Evolutionary conservation across 1,140 invertebrate species (phyloP).

Genomic region (honey bee (Apis mellifera)): DNA sequence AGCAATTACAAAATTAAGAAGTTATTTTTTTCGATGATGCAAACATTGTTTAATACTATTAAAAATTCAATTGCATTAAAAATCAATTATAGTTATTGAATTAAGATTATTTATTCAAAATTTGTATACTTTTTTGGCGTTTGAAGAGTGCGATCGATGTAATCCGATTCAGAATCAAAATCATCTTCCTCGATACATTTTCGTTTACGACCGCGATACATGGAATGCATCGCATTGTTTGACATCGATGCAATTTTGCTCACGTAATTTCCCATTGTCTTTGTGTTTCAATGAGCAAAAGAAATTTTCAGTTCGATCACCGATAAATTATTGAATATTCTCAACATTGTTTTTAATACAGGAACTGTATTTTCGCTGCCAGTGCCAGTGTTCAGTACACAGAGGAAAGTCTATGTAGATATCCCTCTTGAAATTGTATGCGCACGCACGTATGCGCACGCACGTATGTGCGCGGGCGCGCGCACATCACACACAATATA

Average conservation of each 20-base stretch:
- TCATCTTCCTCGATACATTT: slow-evolving; percentile 79
- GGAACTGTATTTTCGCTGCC: background rate
- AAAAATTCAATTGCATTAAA: background rate
- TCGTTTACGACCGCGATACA: slow-evolving; percentile 76
- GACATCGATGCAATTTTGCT: slow-evolving; percentile 77
- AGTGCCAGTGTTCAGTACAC: background rate
- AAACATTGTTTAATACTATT: background rate
- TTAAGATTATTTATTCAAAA: background rate
- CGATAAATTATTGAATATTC: background rate
- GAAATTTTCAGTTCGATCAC: slow-evolving; percentile 7
- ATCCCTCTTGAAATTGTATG: background rate
- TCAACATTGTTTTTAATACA: slow-evolving; percentile 37
- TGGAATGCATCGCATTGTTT: slow-evolving; percentile 75
- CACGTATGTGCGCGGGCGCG: too few species aligned
- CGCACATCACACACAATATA: too few species aligned
- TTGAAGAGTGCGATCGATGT: slow-evolving; percentile 78
- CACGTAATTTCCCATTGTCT: slow-evolving; percentile 76
- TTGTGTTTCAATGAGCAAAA: background rate
- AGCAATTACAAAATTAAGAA: background rate
- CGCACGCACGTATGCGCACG: too few species aligned
- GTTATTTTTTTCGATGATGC: slow-evolving; percentile 6
- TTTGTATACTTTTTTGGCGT: slow-evolving; percentile 77
- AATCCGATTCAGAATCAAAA: slow-evolving; percentile 75
- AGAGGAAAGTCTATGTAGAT: background rate
- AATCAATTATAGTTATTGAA: background rate